Evolutionary conservation across 35 echinoderm and acorn worm species (phyloP).

Genomic region (Nesometra sesokonis): DNA sequence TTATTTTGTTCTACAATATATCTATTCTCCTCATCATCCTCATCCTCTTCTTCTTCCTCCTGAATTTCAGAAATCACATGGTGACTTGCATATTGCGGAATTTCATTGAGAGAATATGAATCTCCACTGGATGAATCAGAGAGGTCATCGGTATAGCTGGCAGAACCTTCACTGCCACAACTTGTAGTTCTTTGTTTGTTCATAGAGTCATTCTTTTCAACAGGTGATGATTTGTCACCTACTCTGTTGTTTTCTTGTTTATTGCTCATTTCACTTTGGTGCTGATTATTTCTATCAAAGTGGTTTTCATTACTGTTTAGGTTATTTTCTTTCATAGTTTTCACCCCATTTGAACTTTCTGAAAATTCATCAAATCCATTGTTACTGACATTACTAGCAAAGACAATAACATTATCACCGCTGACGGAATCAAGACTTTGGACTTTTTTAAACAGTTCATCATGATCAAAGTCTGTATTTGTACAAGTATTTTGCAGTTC

Average conservation of each 20-base stretch:
- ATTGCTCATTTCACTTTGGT: neutral
- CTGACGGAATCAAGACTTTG: neutral
- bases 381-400: neutral
- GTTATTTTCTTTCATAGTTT: neutral
- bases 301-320: neutral
- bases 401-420: neutral
- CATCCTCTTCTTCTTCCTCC: neutral
- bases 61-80: slow-evolving; percentile 17
- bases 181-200: neutral
- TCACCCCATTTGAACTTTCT: neutral
- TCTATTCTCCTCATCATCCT: neutral
- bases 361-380: neutral
- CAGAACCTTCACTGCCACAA: neutral
- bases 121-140: slow-evolving; percentile 33
- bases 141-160: neutral
- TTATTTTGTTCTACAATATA: neutral
- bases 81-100: neutral
- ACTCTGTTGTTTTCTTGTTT: neutral
- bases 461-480: neutral
- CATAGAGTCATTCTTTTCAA: neutral
- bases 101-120: slow-evolving; percentile 24
- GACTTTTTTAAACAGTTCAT: neutral
- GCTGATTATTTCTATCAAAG: neutral
- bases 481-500: neutral
- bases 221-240: neutral